A percentile compares a stretch with the other conserved stretches of the same genome.
These are phyloP conservation scores for Holothuria glaberrima DNA, from an alignment of 35 echinoderm and acorn worm species.

Conservation along the genomic window DNA sequence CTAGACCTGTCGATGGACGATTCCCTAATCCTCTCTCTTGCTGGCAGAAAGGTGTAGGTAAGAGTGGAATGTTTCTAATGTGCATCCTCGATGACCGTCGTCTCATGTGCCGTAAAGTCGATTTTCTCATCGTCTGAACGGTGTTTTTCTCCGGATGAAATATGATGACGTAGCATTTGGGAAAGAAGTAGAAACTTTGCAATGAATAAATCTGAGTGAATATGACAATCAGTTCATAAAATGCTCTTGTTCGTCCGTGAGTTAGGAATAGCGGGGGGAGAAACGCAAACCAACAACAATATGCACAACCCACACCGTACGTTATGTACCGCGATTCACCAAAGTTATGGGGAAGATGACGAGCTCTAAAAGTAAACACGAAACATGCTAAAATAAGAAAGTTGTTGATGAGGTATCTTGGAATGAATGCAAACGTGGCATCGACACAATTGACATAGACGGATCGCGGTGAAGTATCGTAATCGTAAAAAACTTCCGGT, in stretches of 20 bases:
- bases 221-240: slow-evolving; percentile 20
- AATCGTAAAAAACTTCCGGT: background rate
- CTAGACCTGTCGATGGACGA: no score
- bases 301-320: slow-evolving; percentile 27
- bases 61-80: no score
- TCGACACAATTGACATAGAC: slow-evolving; percentile 16
- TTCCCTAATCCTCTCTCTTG: no score
- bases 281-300: slow-evolving; percentile 34
- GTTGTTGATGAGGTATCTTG: background rate
- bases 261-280: background rate
- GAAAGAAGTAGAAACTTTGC: slow-evolving; percentile 50
- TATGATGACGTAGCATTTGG: slow-evolving; percentile 29
- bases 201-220: background rate
- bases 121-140: background rate
- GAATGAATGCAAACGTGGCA: background rate
- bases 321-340: slow-evolving; percentile 44
- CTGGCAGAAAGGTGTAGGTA: no score
- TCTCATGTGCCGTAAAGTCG: slow-evolving; percentile 11
- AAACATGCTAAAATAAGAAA: slow-evolving; percentile 4
- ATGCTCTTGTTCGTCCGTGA: slow-evolving; percentile 5
- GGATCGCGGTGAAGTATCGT: background rate
- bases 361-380: slow-evolving; percentile 14
- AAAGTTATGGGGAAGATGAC: slow-evolving; percentile 29
- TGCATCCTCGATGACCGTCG: background rate
- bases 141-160: slow-evolving; percentile 45